phyloP scores from a whole-genome alignment of 2,888 invertebrate species.

The Agrilus mali region DNA sequence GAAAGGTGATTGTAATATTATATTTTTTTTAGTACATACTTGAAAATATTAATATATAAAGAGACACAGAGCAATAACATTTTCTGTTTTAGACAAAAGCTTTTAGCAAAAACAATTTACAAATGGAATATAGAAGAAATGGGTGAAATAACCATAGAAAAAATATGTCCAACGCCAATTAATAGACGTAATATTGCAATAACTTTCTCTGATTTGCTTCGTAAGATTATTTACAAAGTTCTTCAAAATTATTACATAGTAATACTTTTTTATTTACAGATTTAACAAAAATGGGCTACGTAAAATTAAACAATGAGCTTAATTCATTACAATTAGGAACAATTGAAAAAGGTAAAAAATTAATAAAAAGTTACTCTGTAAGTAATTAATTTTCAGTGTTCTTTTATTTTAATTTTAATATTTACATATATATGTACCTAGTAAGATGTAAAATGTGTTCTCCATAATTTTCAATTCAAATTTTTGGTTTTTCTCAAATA shows the following conservation, averaged over 20 bases:
- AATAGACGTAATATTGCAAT: neutral
- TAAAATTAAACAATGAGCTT: constrained; percentile 1
- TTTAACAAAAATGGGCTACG: constrained; percentile 1
- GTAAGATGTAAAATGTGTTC: too few relatives aligned
- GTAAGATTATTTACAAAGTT: neutral
- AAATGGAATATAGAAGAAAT: neutral
- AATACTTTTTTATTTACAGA: neutral
- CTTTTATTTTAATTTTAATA: too few relatives aligned
- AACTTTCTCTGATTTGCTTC: neutral
- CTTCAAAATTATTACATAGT: too few relatives aligned
- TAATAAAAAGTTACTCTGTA: neutral
- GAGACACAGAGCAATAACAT: too few relatives aligned
- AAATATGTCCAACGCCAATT: neutral
- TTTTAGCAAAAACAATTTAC: neutral
- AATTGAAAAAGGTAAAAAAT: constrained; percentile 2
- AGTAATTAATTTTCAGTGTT: too few relatives aligned
- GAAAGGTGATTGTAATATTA: too few relatives aligned
- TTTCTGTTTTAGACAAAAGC: neutral
- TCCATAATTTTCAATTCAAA: too few relatives aligned
- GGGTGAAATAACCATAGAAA: neutral
- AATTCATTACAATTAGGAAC: constrained; percentile 2
- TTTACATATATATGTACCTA: too few relatives aligned
- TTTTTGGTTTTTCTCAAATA: too few relatives aligned
- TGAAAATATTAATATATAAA: too few relatives aligned
- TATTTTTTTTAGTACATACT: neutral